phyloP scores from a whole-genome alignment of 2,888 invertebrate genomes.

The Linyphia triangularis region DNA sequence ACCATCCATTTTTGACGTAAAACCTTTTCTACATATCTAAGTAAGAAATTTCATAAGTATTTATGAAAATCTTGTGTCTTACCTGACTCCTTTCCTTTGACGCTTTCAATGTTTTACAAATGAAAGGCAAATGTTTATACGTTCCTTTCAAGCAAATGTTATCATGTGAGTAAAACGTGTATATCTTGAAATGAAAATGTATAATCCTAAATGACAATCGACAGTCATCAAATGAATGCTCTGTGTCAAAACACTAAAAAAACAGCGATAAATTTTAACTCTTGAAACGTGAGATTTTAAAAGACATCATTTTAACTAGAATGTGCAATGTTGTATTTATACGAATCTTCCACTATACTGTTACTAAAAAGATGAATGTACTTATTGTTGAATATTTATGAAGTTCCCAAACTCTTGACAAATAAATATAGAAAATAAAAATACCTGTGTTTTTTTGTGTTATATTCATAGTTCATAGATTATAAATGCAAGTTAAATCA shows the following conservation, averaged over 20 bases:
- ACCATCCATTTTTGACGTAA: no score
- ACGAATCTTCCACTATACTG: slow-evolving; percentile 20
- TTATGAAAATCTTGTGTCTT: no score
- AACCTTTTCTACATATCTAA: no score
- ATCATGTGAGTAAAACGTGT: not conserved
- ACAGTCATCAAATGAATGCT: not conserved
- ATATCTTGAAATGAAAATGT: not conserved
- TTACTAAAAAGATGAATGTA: slow-evolving; percentile 43
- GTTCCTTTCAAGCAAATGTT: not conserved
- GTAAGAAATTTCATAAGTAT: no score
- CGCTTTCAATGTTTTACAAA: no score
- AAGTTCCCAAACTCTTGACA: slow-evolving; percentile 53
- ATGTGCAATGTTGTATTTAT: slow-evolving; percentile 47
- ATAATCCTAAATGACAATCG: not conserved
- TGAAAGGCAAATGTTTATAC: not conserved
- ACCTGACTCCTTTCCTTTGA: no score
- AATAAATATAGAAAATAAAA: slow-evolving; percentile 30
- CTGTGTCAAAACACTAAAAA: not conserved
- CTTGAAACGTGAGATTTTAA: slow-evolving; percentile 32
- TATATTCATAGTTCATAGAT: not conserved
- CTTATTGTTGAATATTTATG: slow-evolving; percentile 45
- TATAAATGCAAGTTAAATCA: no score
- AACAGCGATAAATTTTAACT: not conserved
- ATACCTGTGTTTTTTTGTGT: not conserved
- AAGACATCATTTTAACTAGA: slow-evolving; percentile 13